Percentiles rank a stretch among this genome's conserved stretches.
Conservation (phyloP, 2,113 vertebrate genomes). For the Acanthochromis polyacanthus region DNA sequence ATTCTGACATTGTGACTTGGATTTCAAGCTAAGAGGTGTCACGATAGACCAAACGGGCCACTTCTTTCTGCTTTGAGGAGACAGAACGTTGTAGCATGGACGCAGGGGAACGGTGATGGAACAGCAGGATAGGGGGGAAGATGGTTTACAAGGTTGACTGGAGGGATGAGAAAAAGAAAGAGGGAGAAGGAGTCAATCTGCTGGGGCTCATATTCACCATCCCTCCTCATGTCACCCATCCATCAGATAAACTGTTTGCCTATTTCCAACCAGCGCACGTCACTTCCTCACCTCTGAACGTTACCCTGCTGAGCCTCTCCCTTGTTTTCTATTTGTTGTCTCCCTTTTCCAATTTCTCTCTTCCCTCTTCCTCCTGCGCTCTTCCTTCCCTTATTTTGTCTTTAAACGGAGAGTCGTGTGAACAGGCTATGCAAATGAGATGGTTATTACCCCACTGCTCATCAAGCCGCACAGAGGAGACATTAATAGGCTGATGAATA, state of each 20-base stretch:
- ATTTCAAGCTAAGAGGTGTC: constrained; percentile 44
- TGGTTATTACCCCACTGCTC: constrained; percentile 99
- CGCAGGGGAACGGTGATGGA: constrained; percentile 61
- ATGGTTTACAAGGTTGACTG: constrained; percentile 69
- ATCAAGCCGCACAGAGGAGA: constrained; percentile 98
- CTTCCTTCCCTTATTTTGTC: constrained; percentile 72
- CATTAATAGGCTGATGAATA: constrained; percentile 99
- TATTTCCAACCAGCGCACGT: constrained; percentile 63
- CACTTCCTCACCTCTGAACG: constrained; percentile 68
- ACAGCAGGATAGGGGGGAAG: constrained; percentile 68
- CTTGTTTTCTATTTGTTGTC: constrained; percentile 66
- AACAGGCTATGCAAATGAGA: constrained; percentile 98
- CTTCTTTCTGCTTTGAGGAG: constrained; percentile 37
- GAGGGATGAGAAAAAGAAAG: constrained; percentile 65
- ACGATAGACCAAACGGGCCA: constrained; percentile 26
- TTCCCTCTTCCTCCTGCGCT: constrained; percentile 62
- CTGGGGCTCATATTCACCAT: constrained; percentile 63
- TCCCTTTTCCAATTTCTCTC: constrained; percentile 66
- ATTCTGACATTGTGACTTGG: constrained; percentile 28
- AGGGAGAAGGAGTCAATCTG: constrained; percentile 71
- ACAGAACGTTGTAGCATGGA: constrained; percentile 48
- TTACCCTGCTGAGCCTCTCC: constrained; percentile 57
- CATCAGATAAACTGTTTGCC: constrained; percentile 65
- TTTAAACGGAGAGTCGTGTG: constrained; percentile 89
- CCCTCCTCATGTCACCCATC: constrained; percentile 67